Conservation (phyloP, 1,140 invertebrate genomes). For the Saxidomus purpurata region DNA sequence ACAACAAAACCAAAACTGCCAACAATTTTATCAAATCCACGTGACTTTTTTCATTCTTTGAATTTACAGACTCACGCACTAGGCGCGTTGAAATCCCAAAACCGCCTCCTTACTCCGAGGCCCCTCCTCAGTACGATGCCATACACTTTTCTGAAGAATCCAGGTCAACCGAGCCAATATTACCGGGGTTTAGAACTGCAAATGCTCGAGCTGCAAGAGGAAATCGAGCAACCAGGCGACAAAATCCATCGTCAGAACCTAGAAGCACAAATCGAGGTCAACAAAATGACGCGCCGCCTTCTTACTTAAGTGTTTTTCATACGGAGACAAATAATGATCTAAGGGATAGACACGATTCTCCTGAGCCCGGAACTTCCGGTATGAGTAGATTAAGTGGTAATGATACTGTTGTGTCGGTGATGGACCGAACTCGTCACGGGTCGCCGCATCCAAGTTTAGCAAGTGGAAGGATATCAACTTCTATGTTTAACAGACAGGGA, state of each 20-base stretch:
- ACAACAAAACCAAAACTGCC: too few relatives aligned
- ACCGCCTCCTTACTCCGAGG: constrained; percentile 25
- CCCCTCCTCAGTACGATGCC: not conserved
- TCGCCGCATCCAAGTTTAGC: constrained; percentile 37
- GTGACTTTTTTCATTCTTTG: too few relatives aligned
- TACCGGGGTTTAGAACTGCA: not conserved
- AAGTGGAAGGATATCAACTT: not conserved
- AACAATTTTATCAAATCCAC: too few relatives aligned
- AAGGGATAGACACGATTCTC: not conserved
- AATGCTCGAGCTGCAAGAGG: not conserved
- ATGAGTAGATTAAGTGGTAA: not conserved
- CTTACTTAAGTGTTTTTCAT: not conserved
- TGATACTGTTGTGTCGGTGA: not conserved
- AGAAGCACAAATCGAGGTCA: not conserved
- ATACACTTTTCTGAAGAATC: not conserved
- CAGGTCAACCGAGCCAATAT: constrained; percentile 17
- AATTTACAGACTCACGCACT: not conserved
- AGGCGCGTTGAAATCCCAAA: not conserved
- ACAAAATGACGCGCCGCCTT: not conserved
- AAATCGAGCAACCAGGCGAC: not conserved
- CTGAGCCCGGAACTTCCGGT: constrained; percentile 14
- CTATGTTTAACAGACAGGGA: not conserved
- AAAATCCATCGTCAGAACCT: not conserved
- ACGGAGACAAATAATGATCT: not conserved
- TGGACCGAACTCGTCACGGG: not conserved